phyloP scores from a whole-genome alignment of 2,113 vertebrate genomes.

The Lagopus leucura region DNA sequence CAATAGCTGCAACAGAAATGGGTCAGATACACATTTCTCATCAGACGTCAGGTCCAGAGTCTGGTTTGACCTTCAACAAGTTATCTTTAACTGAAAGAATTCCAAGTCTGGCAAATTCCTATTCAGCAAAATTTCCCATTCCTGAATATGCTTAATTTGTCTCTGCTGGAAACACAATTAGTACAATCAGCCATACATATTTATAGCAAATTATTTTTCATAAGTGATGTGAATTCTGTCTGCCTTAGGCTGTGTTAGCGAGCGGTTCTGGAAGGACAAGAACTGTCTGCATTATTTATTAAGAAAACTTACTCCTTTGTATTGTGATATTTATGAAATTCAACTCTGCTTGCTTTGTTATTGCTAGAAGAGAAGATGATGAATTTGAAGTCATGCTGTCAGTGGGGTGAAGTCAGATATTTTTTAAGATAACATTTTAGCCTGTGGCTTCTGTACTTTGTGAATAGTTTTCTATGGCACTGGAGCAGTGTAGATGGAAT shows the following conservation, averaged over 20 bases:
- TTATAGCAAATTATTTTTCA: not conserved
- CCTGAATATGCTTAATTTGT: not conserved
- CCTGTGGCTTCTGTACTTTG: conserved; percentile 1
- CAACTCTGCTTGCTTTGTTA: not conserved
- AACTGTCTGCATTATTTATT: conserved; percentile 7
- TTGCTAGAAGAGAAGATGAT: conserved; percentile 35
- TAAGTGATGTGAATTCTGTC: not conserved
- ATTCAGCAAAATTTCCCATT: not conserved
- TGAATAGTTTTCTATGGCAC: conserved; percentile 22
- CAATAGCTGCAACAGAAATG: not conserved
- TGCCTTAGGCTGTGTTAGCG: not conserved
- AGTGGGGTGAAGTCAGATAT: not conserved
- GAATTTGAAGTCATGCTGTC: conserved; percentile 46
- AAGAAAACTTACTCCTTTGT: conserved; percentile 13
- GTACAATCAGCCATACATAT: not conserved
- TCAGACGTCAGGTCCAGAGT: not conserved
- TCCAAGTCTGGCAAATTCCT: not conserved
- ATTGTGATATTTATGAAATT: conserved; percentile 15
- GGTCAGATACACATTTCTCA: not conserved
- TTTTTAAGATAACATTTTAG: conserved; percentile 17
- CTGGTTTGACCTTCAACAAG: not conserved
- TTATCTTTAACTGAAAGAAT: not conserved
- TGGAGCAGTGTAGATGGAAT: conserved; percentile 20
- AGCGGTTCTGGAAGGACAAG: not conserved
- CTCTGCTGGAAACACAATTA: not conserved